Conservation (phyloP, 2,888 invertebrate species). For the Caenorhabditis panamensis region DNA sequence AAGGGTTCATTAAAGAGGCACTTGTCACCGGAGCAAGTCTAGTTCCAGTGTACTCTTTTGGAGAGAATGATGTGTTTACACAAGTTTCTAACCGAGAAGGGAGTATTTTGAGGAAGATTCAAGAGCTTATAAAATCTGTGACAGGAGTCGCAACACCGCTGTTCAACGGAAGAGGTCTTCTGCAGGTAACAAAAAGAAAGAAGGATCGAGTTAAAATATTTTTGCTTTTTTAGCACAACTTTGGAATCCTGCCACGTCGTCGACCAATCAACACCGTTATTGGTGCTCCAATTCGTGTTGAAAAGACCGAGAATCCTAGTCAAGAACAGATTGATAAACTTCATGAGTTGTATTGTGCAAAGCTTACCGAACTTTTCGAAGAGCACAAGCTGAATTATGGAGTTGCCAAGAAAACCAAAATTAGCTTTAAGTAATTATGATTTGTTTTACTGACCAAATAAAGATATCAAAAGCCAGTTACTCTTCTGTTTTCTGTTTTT, state of each 20-base stretch:
- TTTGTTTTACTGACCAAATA: no score
- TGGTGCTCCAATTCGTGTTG: slow-evolving; percentile 89
- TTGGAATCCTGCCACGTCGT: slow-evolving; percentile 90
- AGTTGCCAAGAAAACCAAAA: no score
- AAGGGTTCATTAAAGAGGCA: slow-evolving; percentile 62
- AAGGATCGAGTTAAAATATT: no score
- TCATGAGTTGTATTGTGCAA: slow-evolving; percentile 87
- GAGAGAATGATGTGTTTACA: slow-evolving; percentile 82
- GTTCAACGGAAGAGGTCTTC: slow-evolving; percentile 87
- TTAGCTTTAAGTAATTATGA: no score
- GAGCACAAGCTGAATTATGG: slow-evolving; percentile 89
- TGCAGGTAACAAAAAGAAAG: no score
- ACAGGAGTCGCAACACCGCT: slow-evolving; percentile 82
- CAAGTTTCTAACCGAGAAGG: slow-evolving; percentile 69
- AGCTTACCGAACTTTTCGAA: slow-evolving; percentile 88
- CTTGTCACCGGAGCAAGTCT: slow-evolving; percentile 79
- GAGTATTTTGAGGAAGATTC: slow-evolving; percentile 67
- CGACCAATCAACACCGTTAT: slow-evolving; percentile 91
- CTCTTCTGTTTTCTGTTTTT: background rate
- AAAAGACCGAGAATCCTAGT: slow-evolving; percentile 87
- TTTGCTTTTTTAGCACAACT: no score
- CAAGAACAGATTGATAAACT: slow-evolving; percentile 87
- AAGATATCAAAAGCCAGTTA: background rate
- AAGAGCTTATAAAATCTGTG: slow-evolving; percentile 74
- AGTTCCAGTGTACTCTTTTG: slow-evolving; percentile 82